These are phyloP conservation scores for Lepidothrix coronata DNA, from an alignment of 2,113 vertebrate genomes.

Conservation along the genomic window DNA sequence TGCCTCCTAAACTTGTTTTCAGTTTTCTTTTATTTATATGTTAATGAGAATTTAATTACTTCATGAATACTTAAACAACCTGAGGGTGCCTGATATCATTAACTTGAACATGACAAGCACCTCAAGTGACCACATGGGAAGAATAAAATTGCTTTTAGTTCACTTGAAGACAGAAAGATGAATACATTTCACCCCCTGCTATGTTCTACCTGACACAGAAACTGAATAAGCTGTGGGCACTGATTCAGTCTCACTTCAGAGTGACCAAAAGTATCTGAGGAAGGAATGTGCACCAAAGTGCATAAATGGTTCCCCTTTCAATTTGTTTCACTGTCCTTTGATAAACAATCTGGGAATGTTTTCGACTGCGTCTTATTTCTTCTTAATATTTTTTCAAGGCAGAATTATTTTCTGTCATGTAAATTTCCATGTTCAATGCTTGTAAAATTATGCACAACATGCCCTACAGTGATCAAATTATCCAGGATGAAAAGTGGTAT, in stretches of 20 bases:
- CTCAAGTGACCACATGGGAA: conserved; percentile 86
- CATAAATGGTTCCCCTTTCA: conserved; percentile 54
- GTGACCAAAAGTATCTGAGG: conserved; percentile 29
- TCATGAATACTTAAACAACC: conserved; percentile 87
- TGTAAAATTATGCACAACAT: conserved; percentile 8
- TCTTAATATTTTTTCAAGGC: conserved; percentile 7
- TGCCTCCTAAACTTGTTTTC: conserved; percentile 83
- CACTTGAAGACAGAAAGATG: conserved; percentile 78
- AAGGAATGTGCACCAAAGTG: conserved; percentile 10
- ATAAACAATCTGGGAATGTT: conserved; percentile 29
- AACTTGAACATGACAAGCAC: conserved; percentile 84
- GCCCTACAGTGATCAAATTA: conserved; percentile 6
- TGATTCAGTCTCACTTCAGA: conserved; percentile 54
- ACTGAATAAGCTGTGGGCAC: conserved; percentile 45
- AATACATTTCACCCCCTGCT: conserved; percentile 81
- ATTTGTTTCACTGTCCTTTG: conserved; percentile 57
- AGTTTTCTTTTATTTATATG: conserved; percentile 88
- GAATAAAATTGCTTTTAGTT: conserved; percentile 83
- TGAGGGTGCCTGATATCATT: conserved; percentile 85
- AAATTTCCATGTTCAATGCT: conserved; percentile 20
- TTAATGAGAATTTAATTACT: conserved; percentile 92
- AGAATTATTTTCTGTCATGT: conserved; percentile 35
- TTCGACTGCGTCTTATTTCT: conserved; percentile 31
- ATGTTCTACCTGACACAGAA: conserved; percentile 73
- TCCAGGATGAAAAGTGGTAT: neutral